Base-by-base conservation (phyloP, 2,797 vertebrate species). In the Semotilus atromaculatus region DNA sequence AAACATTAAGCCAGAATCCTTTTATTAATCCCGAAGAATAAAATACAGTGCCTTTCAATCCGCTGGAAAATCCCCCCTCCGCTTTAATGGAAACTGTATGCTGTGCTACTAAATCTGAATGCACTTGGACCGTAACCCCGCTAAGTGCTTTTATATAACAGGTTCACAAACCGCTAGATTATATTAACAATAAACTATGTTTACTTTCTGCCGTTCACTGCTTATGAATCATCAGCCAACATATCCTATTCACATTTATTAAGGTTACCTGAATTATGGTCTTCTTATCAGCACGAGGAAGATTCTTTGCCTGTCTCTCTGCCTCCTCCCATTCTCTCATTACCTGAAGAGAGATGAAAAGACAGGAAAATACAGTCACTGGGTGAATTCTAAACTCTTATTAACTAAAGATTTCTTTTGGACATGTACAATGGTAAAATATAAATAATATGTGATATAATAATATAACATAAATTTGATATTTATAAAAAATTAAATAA, bases 261-360 rank as follows among this genome's bases (percentile, higher is more conserved):
- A 53, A 18, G 19, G 6, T 91, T 94, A 99, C 98, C 97, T 99
- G 97, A 90, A 99, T 99, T 84, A 99, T 96, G 23, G 97, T 97
- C 91, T 99, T 99, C 94, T 99, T 99, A 90, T 98, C 97, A 0
- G 97, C 96, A 70, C 97, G 97, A 68, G 98, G 96, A 90, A 99
- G 96, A 85, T 95, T 99, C 94, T 99, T 99, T 10, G 97, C 97
- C 90, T 98, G 95, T 84, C 94, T 96, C 91, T 99, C 98, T 31
- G 98, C 98, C 86, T 99, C 98, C 86, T 99, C 98, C 98, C 98
- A 99, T 92, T 99, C 98, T 88, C 97, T 97, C 98, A 99, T 99
- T 90, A 99, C 97, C 98, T 99, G 88, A 4, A 66, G 8, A 79
- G 38, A 64, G 26, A 84, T 16, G 6, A 21, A 40, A n/a, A 34